These are phyloP conservation scores for Thaleichthys pacificus DNA, from an alignment of 2,797 vertebrate genomes.

Conservation along the genomic window DNA sequence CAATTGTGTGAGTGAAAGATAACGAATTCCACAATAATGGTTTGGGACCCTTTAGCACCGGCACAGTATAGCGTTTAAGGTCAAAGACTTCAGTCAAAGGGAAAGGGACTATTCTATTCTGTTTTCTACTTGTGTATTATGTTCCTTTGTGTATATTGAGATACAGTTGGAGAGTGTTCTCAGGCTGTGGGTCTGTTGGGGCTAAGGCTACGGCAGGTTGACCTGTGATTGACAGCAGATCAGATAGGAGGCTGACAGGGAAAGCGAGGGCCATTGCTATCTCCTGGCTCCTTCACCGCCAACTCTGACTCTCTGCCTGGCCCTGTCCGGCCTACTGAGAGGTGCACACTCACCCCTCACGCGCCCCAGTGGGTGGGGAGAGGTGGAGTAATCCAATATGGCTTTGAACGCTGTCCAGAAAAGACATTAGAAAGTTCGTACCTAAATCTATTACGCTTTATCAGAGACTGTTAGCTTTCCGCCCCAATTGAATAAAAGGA, in stretches of 20 bases:
- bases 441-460: constrained; percentile 66
- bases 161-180: background rate
- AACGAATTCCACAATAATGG: background rate
- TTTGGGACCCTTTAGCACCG: background rate
- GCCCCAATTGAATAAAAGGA: constrained; percentile 64
- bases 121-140: background rate
- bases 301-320: constrained; percentile 41
- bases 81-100: background rate
- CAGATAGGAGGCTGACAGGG: constrained; percentile 55
- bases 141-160: background rate
- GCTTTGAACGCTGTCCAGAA: constrained; percentile 59
- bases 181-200: background rate
- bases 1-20: background rate
- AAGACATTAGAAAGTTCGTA: constrained; percentile 73
- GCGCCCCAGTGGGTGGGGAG: constrained; percentile 7
- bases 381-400: constrained; percentile 19
- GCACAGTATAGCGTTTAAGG: background rate
- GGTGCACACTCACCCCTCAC: constrained; percentile 27
- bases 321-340: constrained; percentile 29
- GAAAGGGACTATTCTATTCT: background rate
- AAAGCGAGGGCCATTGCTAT: constrained; percentile 50
- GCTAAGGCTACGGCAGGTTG: constrained; percentile 23
- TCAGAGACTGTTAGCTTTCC: constrained; percentile 53
- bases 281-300: constrained; percentile 44
- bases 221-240: constrained; percentile 60